These are phyloP conservation scores for Cuniculus paca DNA, from an alignment of 2,797 vertebrate species.

Conservation along the genomic window DNA sequence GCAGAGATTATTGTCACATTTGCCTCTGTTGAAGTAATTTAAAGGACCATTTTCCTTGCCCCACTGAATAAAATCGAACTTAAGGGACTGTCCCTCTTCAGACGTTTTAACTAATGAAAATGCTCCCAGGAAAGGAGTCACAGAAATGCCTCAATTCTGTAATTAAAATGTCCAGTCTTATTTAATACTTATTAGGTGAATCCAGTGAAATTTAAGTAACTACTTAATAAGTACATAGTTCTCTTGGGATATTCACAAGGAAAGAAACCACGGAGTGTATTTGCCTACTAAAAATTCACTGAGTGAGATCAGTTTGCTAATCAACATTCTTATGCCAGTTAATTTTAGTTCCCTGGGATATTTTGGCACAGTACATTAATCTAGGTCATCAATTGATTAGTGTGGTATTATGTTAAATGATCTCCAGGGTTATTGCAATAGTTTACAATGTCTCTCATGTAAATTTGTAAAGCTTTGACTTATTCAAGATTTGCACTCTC, in stretches of 20 bases:
- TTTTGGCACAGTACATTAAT: constrained; percentile 22
- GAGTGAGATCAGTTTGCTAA: constrained; percentile 36
- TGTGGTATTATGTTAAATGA: constrained; percentile 2
- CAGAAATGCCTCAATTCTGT: constrained; percentile 20
- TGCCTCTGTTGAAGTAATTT: neutral
- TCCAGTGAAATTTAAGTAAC: neutral
- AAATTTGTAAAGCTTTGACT: constrained; percentile 31
- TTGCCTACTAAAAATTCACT: constrained; percentile 56
- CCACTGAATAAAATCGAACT: neutral
- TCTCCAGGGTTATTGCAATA: neutral
- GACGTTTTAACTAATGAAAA: constrained; percentile 29
- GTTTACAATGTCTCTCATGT: neutral
- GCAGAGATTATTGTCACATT: neutral
- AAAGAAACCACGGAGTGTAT: neutral
- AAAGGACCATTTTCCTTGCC: neutral
- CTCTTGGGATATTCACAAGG: neutral
- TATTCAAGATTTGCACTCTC: neutral
- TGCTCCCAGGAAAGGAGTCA: neutral
- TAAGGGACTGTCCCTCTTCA: neutral
- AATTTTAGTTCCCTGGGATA: constrained; percentile 13
- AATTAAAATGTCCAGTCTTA: constrained; percentile 33
- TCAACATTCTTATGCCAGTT: constrained; percentile 41
- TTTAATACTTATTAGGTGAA: neutral
- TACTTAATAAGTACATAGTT: neutral
- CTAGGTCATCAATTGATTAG: constrained; percentile 47